Conservation (phyloP, 1,140 invertebrate genomes). For the Drosophila guanche region DNA sequence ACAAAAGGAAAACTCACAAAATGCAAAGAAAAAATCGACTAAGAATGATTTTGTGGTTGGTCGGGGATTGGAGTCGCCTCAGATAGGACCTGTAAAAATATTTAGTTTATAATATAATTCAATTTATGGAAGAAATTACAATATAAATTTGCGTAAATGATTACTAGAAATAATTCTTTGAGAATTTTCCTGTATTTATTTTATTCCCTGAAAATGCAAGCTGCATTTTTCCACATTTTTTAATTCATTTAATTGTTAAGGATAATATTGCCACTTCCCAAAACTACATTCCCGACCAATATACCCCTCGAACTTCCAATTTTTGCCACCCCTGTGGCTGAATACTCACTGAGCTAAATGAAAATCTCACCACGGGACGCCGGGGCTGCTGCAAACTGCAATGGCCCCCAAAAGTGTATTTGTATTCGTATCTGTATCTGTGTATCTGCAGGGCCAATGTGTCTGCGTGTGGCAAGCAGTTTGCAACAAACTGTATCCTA, state of each 20-base stretch:
- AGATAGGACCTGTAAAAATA: background rate
- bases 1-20: slow-evolving; percentile 40
- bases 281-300: background rate
- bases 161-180: no score
- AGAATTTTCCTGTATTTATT: no score
- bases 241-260: no score
- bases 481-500: slow-evolving; percentile 68
- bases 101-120: no score
- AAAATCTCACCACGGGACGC: slow-evolving; percentile 35
- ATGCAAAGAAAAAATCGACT: slow-evolving; percentile 50
- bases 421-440: background rate
- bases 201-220: no score
- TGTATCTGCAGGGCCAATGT: slow-evolving; percentile 42
- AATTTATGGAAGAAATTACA: no score
- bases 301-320: slow-evolving; percentile 1
- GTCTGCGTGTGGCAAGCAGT: slow-evolving; percentile 51
- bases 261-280: no score
- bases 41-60: slow-evolving; percentile 9
- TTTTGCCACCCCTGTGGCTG: slow-evolving; percentile 3
- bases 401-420: slow-evolving; percentile 25
- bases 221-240: no score
- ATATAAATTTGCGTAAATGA: no score
- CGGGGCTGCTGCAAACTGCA: slow-evolving; percentile 40
- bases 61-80: slow-evolving; percentile 5
- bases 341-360: slow-evolving; percentile 26